phyloP scores from a whole-genome alignment of 2,797 vertebrate genomes.

The Diplodus sargus region DNA sequence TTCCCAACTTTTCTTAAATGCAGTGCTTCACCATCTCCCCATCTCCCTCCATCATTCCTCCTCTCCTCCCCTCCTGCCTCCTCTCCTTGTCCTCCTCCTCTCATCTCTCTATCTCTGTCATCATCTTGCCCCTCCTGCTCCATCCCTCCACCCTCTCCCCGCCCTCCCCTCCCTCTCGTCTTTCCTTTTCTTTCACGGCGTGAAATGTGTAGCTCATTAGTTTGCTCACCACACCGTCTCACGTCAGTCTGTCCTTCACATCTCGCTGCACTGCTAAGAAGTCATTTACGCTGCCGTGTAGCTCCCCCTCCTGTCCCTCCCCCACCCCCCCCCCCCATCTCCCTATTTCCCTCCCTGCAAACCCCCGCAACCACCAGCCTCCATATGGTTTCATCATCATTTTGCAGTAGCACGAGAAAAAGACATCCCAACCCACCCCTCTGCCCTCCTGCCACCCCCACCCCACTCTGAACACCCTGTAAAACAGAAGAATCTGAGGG shows the following conservation, averaged over 20 bases:
- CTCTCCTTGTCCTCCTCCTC: conserved; percentile 23
- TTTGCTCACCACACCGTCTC: conserved; percentile 79
- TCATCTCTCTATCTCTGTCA: conserved; percentile 54
- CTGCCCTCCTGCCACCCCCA: neutral
- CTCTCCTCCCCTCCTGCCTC: conserved; percentile 9
- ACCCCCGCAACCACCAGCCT: conserved; percentile 58
- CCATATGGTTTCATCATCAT: conserved; percentile 87
- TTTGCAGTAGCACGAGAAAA: conserved; percentile 73
- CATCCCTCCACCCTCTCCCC: conserved; percentile 31
- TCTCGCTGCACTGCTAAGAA: conserved; percentile 88
- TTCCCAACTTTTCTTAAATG: conserved; percentile 55
- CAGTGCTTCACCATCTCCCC: conserved; percentile 20
- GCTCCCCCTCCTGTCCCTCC: neutral
- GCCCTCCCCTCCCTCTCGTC: conserved; percentile 19
- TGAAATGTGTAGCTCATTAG: conserved; percentile 86
- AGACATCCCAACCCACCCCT: conserved; percentile 43
- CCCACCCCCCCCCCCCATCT: conserved; percentile 14
- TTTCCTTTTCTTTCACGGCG: conserved; percentile 62
- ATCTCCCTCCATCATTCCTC: conserved; percentile 33
- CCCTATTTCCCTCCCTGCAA: conserved; percentile 49
- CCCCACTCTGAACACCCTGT: conserved; percentile 46
- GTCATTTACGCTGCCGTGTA: conserved; percentile 82
- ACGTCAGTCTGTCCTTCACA: conserved; percentile 89
- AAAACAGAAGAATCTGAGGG: conserved; percentile 58
- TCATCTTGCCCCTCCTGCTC: conserved; percentile 42